phyloP scores from a whole-genome alignment of 2,113 vertebrate genomes.

The Oxygymnocypris stewartii region DNA sequence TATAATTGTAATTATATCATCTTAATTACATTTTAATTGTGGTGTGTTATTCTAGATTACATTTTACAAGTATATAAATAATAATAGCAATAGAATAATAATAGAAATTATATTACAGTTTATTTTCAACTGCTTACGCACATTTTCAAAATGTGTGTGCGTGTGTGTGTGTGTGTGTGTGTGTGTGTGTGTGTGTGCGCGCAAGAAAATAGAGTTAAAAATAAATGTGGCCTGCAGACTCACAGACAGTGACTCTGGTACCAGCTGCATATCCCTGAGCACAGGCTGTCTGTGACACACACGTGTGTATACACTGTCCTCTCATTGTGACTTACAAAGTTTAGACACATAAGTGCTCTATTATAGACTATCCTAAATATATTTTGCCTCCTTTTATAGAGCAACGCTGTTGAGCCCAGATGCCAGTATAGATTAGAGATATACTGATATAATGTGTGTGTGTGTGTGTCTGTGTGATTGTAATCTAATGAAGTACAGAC shows the following conservation, averaged over 20 bases:
- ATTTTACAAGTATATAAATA: not conserved
- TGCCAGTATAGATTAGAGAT: not conserved
- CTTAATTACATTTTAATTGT: not conserved
- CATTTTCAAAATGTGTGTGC: too few species aligned
- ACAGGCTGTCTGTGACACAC: too few species aligned
- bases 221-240: conserved; percentile 42
- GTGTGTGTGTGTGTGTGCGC: not conserved
- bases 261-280: conserved; percentile 45
- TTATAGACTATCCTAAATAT: not conserved
- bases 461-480: not conserved
- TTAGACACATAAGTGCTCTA: not conserved
- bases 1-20: too few species aligned
- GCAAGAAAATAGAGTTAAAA: conserved; percentile 24
- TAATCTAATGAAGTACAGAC: not conserved
- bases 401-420: not conserved
- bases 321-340: conserved; percentile 4
- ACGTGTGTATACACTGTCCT: too few species aligned
- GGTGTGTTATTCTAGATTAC: not conserved
- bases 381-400: not conserved
- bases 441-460: not conserved
- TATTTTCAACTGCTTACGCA: too few species aligned
- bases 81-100: too few species aligned
- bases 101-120: too few species aligned
- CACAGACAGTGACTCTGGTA: conserved; percentile 34
- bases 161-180: too few species aligned